A percentile compares a stretch with the other conserved stretches of the same genome.
These are phyloP conservation scores for Stenopsyche tienmushanensis DNA, from an alignment of 1,140 invertebrate genomes.

Conservation along the genomic window DNA sequence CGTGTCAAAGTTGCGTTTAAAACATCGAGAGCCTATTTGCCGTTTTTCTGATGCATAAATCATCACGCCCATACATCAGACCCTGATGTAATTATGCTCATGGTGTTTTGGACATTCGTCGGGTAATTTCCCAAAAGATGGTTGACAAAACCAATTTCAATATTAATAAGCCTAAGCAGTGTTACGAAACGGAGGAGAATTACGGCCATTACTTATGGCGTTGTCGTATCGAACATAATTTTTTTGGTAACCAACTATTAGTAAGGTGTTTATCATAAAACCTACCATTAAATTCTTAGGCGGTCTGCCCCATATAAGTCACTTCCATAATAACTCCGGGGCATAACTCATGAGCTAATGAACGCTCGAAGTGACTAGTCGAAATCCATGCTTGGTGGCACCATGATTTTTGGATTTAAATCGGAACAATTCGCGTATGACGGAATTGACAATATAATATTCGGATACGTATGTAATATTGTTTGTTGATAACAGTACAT, in stretches of 20 bases:
- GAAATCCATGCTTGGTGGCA: background rate
- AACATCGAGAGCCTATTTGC: too few species aligned
- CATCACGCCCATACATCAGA: too few species aligned
- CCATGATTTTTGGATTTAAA: background rate
- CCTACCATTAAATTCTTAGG: constrained; percentile 38
- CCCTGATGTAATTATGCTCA: too few species aligned
- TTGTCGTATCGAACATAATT: constrained; percentile 25
- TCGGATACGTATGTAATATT: too few species aligned
- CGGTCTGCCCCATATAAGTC: constrained; percentile 25
- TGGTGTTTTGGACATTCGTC: too few species aligned
- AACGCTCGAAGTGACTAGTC: constrained; percentile 25
- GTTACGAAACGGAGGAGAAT: background rate
- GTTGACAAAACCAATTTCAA: constrained; percentile 22
- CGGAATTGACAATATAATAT: too few species aligned
- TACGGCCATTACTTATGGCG: constrained; percentile 11
- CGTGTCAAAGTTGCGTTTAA: too few species aligned
- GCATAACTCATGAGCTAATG: constrained; percentile 37
- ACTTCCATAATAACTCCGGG: constrained; percentile 23
- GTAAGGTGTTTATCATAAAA: constrained; percentile 41
- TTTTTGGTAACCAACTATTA: constrained; percentile 38
- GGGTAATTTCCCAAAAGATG: background rate
- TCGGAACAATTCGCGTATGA: too few species aligned
- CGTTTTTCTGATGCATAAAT: too few species aligned
- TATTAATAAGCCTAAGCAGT: constrained; percentile 1
- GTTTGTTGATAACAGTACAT: too few species aligned